Conservation (phyloP, 2,113 vertebrate species). For the Oreochromis tanganicae region DNA sequence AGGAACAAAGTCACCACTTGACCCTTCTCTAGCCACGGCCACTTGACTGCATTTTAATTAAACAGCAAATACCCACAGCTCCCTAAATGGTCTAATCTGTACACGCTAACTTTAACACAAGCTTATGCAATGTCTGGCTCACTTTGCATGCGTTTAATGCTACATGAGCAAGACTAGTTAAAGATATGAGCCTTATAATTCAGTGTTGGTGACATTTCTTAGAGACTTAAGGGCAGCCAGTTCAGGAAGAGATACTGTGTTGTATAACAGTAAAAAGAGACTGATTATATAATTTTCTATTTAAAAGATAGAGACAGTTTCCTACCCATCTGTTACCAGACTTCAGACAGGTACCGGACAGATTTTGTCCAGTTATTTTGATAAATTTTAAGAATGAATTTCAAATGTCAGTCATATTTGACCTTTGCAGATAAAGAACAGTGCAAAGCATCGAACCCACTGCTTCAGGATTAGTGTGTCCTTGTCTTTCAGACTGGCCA, state of each 20-base stretch:
- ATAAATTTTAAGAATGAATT: neutral
- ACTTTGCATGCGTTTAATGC: slow-evolving; percentile 39
- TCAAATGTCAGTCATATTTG: neutral
- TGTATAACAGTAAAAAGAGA: neutral
- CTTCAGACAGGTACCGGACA: neutral
- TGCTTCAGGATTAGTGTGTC: neutral
- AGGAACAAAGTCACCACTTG: slow-evolving; percentile 68
- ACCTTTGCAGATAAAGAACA: neutral
- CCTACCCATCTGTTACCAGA: neutral
- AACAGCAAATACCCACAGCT: slow-evolving; percentile 55
- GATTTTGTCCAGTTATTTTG: neutral
- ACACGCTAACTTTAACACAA: slow-evolving; percentile 47
- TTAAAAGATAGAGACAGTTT: neutral
- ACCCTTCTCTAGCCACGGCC: slow-evolving; percentile 51
- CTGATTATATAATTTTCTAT: neutral
- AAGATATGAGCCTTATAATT: neutral
- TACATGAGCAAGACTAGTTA: slow-evolving; percentile 4
- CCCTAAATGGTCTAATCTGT: slow-evolving; percentile 44
- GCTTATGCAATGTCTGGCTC: slow-evolving; percentile 29
- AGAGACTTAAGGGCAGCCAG: neutral
- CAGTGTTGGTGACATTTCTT: neutral
- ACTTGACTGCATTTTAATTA: slow-evolving; percentile 74
- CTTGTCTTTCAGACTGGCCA: neutral
- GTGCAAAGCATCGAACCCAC: neutral
- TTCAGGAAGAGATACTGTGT: neutral